phyloP scores from a whole-genome alignment of 2,113 vertebrate species.

The Xiphophorus maculatus region DNA sequence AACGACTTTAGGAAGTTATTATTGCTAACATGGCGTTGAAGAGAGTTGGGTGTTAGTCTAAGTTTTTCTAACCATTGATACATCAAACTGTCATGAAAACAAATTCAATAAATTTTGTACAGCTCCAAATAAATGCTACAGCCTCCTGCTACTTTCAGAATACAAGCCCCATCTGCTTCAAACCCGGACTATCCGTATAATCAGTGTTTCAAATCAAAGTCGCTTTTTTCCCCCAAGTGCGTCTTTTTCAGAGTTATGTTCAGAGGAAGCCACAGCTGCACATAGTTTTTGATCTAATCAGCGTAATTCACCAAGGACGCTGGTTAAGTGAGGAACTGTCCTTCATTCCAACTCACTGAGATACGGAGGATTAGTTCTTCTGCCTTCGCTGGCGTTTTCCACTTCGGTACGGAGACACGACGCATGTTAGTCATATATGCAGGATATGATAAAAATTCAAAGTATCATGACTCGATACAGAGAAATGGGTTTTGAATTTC shows the following conservation, averaged over 20 bases:
- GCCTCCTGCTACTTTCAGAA: neutral
- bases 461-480: neutral
- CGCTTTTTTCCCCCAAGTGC: neutral
- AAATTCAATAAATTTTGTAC: neutral
- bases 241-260: neutral
- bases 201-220: neutral
- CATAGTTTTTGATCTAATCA: conserved; percentile 4
- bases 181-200: neutral
- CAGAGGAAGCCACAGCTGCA: conserved; percentile 1
- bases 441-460: neutral
- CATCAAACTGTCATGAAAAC: neutral
- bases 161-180: neutral
- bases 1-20: no score
- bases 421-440: neutral
- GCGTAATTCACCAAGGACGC: neutral
- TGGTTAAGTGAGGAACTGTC: neutral
- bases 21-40: no score
- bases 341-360: conserved; percentile 1
- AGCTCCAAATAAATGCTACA: neutral
- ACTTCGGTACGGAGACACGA: neutral
- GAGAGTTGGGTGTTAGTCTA: neutral
- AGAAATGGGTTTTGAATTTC: no score
- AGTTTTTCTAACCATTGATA: neutral
- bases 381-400: neutral
- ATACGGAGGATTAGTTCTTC: neutral